Percentiles rank a stretch among this genome's conserved stretches.
These are phyloP conservation scores for Lasiurus borealis DNA, from an alignment of 2,113 vertebrate species.

Conservation along the genomic window DNA sequence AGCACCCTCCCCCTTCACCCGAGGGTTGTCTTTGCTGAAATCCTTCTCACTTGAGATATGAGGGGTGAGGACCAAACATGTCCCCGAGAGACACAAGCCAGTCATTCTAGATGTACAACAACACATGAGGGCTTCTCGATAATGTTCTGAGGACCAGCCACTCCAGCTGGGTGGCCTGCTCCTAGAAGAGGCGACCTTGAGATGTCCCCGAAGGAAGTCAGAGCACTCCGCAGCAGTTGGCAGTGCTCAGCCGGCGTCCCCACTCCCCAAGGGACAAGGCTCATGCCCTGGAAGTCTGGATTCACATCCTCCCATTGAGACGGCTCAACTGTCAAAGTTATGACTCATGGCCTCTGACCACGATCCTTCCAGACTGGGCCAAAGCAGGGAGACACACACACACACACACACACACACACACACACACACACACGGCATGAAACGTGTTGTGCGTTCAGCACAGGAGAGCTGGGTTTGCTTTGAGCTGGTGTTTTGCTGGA, in stretches of 20 bases:
- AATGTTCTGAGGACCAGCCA: neutral
- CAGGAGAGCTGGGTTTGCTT: neutral
- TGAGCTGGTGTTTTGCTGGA: neutral
- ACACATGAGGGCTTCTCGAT: neutral
- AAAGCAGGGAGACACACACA: too few species aligned
- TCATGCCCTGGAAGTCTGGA: neutral
- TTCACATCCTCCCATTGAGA: neutral
- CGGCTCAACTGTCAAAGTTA: neutral
- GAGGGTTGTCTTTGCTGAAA: neutral
- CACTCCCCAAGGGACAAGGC: neutral
- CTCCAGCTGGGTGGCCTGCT: neutral
- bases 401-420: neutral
- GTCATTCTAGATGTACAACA: neutral
- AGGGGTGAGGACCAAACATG: neutral
- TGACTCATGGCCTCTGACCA: neutral
- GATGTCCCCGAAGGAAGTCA: neutral
- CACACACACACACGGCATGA: neutral
- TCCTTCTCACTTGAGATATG: neutral
- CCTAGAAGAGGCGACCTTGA: neutral
- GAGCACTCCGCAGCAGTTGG: neutral
- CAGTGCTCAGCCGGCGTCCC: neutral
- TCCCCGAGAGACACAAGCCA: neutral
- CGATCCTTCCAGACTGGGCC: neutral
- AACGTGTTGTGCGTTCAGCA: neutral
- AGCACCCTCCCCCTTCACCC: neutral